phyloP scores from a whole-genome alignment of 2,113 vertebrate genomes.

The Caranx melampygus region DNA sequence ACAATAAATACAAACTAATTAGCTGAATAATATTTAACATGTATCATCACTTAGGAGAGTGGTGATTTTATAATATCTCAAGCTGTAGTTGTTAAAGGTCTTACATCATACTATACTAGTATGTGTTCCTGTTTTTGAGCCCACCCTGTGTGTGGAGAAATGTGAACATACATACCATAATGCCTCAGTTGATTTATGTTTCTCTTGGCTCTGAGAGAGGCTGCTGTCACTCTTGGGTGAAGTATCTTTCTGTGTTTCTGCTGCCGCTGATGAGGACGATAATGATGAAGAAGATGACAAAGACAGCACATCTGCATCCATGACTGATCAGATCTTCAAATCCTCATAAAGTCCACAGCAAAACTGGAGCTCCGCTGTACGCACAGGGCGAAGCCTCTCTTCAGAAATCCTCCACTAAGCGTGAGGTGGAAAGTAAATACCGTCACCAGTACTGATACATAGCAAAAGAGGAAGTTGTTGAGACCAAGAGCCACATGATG shows the following conservation, averaged over 20 bases:
- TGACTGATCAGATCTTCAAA: conserved; percentile 33
- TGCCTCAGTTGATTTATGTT: conserved; percentile 49
- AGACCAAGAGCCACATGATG: conserved; percentile 53
- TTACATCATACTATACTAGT: background rate
- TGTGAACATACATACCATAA: conserved; percentile 58
- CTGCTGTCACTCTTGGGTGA: conserved; percentile 50
- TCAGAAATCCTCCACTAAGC: background rate
- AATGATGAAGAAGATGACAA: conserved; percentile 60
- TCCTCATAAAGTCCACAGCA: conserved; percentile 26
- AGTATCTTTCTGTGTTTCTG: conserved; percentile 48
- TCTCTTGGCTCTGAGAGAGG: conserved; percentile 48
- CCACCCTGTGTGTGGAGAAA: background rate
- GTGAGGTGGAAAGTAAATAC: conserved; percentile 52
- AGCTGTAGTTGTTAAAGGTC: background rate
- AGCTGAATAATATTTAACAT: background rate
- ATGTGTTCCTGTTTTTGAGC: conserved; percentile 19
- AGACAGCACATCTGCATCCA: conserved; percentile 76
- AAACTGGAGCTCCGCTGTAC: background rate
- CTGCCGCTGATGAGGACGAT: conserved; percentile 25
- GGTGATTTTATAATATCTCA: background rate
- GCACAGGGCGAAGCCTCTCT: background rate
- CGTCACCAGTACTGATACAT: conserved; percentile 24
- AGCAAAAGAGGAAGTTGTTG: conserved; percentile 72
- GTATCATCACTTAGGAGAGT: background rate
- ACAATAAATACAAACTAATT: background rate